Evolutionary conservation across 2,888 invertebrate genomes (phyloP).

Genomic region (Fragum whitleyi): DNA sequence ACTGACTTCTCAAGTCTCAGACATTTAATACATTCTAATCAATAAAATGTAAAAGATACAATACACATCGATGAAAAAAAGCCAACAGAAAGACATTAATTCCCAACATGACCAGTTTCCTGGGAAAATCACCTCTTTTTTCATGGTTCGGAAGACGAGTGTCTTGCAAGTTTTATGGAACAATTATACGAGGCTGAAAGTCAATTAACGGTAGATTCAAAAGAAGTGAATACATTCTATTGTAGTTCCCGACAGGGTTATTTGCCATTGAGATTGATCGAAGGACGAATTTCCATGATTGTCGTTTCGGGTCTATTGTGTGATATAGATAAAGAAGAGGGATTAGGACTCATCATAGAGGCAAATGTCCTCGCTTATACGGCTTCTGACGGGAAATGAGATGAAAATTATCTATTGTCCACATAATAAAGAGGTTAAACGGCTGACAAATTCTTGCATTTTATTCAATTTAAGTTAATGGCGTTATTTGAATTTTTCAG

Average conservation of each 20-base stretch:
- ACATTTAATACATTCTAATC: neutral
- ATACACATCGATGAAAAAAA: neutral
- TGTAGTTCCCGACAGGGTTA: conserved; percentile 26
- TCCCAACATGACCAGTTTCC: neutral
- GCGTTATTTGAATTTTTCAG: no score
- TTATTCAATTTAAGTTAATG: no score
- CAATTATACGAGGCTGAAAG: conserved; percentile 39
- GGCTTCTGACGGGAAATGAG: neutral
- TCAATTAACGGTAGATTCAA: conserved; percentile 39
- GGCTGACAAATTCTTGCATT: neutral
- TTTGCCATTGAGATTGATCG: conserved; percentile 29
- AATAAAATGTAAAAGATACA: conserved; percentile 1
- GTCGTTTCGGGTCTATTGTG: conserved; percentile 20
- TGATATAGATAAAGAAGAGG: conserved; percentile 16
- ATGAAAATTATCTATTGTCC: neutral
- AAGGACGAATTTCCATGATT: conserved; percentile 18
- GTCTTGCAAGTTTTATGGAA: conserved; percentile 28
- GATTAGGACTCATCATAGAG: conserved; percentile 17
- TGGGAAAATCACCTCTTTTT: neutral
- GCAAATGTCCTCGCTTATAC: conserved; percentile 13
- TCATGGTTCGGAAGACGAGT: neutral
- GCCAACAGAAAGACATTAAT: neutral
- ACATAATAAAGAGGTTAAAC: neutral
- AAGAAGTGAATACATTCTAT: conserved; percentile 26
- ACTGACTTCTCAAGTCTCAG: neutral